phyloP scores from a whole-genome alignment of 1,140 invertebrate species.

The Coptotermes formosanus region DNA sequence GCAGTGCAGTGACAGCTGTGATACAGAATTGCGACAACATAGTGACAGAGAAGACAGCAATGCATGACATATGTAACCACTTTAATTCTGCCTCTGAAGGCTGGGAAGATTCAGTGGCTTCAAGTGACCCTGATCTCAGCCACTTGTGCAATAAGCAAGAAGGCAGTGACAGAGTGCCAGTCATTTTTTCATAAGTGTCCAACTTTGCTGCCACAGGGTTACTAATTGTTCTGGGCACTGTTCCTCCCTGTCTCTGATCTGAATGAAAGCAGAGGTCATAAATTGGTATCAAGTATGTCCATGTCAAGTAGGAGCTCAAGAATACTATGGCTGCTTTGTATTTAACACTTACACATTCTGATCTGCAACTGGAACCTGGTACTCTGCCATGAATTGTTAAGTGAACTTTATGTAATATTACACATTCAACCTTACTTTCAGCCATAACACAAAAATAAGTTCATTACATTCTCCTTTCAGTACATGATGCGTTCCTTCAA shows the following conservation, averaged over 20 bases:
- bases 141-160: neutral
- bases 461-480: neutral
- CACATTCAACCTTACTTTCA: neutral
- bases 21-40: neutral
- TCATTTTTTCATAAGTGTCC: neutral
- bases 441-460: neutral
- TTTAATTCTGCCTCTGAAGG: conserved; percentile 3
- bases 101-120: neutral
- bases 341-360: no score
- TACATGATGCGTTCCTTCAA: neutral
- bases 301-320: no score
- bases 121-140: neutral
- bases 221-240: neutral
- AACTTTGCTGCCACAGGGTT: neutral
- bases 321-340: no score
- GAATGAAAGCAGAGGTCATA: no score
- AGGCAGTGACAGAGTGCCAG: neutral
- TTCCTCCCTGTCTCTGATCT: no score
- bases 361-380: no score
- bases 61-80: neutral
- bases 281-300: no score
- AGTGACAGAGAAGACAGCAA: neutral
- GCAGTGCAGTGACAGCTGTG: neutral
- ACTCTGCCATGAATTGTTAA: neutral
- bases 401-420: neutral